These are phyloP conservation scores for Puffinus mauretanicus DNA, from an alignment of 2,113 vertebrate species.

Conservation along the genomic window DNA sequence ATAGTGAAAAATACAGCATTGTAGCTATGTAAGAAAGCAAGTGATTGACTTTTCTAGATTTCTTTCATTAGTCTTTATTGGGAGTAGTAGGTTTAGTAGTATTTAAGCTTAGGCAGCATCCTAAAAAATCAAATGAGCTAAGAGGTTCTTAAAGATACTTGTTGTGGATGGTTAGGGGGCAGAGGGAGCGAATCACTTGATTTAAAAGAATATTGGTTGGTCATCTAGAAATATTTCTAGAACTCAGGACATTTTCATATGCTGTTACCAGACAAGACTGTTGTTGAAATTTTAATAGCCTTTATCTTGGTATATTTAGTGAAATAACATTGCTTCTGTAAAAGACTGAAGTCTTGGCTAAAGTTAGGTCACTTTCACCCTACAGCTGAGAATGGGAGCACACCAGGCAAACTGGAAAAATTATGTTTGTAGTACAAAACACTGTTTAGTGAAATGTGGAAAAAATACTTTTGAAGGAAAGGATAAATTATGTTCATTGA, in stretches of 20 bases:
- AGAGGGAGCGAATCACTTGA: neutral
- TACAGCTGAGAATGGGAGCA: neutral
- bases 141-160: neutral
- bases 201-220: neutral
- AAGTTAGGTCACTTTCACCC: neutral
- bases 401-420: neutral
- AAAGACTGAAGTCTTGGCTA: neutral
- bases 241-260: neutral
- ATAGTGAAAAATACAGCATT: neutral
- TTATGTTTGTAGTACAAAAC: neutral
- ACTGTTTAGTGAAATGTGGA: neutral
- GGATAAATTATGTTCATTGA: neutral
- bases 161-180: neutral
- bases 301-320: neutral
- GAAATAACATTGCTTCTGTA: neutral
- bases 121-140: constrained; percentile 8
- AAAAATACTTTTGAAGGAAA: neutral
- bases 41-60: neutral
- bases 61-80: neutral
- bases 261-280: neutral
- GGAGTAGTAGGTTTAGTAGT: neutral
- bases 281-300: neutral
- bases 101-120: neutral
- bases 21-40: neutral
- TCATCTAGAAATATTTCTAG: neutral